phyloP scores from a whole-genome alignment of 2,888 invertebrate species.

The Platerodrilus igneus region DNA sequence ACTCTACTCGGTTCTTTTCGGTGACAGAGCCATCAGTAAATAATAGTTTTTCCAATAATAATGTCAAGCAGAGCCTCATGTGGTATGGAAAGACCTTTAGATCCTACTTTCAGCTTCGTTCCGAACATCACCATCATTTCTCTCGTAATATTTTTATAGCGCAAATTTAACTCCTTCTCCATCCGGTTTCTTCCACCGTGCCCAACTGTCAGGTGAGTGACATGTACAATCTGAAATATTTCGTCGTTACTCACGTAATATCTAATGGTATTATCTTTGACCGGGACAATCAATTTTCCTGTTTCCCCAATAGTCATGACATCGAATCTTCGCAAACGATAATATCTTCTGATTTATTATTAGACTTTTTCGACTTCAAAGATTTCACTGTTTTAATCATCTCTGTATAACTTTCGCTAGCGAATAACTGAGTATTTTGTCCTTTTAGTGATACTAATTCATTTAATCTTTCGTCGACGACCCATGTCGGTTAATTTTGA shows the following conservation, averaged over 20 bases:
- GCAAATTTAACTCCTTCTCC: conserved; percentile 9
- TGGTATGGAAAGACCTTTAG: too few species aligned
- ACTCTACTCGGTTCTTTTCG: conserved; percentile 1
- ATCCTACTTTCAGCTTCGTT: too few species aligned
- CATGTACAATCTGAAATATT: conserved; percentile 22
- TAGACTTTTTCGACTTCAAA: conserved; percentile 7
- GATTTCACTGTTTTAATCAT: conserved; percentile 11
- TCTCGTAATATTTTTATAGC: conserved; percentile 15
- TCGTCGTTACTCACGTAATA: conserved; percentile 17
- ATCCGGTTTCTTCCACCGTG: conserved; percentile 18
- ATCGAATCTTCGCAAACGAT: conserved; percentile 19
- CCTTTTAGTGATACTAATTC: conserved; percentile 10
- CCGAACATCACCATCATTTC: too few species aligned
- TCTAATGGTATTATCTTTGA: conserved; percentile 10
- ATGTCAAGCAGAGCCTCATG: too few species aligned
- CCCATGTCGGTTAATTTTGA: too few species aligned
- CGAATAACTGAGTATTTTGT: conserved; percentile 11
- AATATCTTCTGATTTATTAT: conserved; percentile 15
- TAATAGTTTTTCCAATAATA: conserved; percentile 37
- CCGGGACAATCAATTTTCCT: conserved; percentile 16
- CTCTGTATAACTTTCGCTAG: conserved; percentile 5
- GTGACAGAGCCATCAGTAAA: conserved; percentile 1
- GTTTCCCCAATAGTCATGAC: conserved; percentile 15
- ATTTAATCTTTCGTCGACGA: too few species aligned
- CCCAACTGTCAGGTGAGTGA: conserved; percentile 17